Percentiles rank a stretch among this genome's conserved stretches.
phyloP scores from a whole-genome alignment of 2,113 vertebrate species.

The Tympanuchus pallidicinctus region DNA sequence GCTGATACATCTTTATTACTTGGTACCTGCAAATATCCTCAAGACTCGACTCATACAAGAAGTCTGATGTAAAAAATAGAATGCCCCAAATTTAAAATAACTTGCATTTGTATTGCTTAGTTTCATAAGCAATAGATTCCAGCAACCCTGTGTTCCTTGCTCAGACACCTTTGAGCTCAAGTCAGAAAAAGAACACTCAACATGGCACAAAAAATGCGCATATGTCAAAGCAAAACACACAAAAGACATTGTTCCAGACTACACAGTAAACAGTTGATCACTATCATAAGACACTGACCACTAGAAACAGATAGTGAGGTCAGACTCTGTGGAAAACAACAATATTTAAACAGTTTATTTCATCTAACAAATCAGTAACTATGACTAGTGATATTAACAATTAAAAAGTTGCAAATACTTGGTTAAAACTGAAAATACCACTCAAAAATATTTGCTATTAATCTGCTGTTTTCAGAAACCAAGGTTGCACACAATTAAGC shows the following conservation, averaged over 20 bases:
- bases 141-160: neutral
- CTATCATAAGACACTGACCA: neutral
- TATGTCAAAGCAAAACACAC: neutral
- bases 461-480: neutral
- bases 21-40: slow-evolving; percentile 20
- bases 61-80: neutral
- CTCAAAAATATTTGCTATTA: neutral
- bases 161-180: neutral
- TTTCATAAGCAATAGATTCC: neutral
- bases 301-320: neutral
- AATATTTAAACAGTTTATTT: neutral
- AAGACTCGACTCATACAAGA: neutral
- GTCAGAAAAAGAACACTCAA: neutral
- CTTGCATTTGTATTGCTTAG: neutral
- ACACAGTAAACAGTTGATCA: neutral
- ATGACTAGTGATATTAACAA: neutral
- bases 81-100: neutral
- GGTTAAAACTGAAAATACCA: neutral
- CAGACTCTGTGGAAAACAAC: neutral
- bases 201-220: neutral
- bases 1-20: slow-evolving; percentile 9
- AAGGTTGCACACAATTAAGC: neutral
- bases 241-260: neutral
- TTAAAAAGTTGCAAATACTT: neutral
- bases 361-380: neutral